A percentile compares a stretch with the other conserved stretches of the same genome.
These are phyloP conservation scores for Spilarctia lutea DNA, from an alignment of 2,888 invertebrate genomes.

Conservation along the genomic window DNA sequence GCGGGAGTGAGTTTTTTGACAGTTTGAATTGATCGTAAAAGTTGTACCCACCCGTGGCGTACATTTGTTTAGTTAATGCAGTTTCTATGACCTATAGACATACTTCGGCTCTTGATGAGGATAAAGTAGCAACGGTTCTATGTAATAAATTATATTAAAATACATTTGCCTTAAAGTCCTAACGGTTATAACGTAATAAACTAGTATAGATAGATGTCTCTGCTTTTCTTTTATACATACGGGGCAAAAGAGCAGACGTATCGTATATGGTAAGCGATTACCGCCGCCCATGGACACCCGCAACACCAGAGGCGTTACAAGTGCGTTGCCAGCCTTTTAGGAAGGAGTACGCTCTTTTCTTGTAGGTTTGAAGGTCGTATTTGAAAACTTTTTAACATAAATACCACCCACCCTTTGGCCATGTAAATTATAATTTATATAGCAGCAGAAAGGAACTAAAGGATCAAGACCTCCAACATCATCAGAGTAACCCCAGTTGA, in stretches of 20 bases:
- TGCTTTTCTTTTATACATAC: too few species aligned
- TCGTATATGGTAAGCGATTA: too few species aligned
- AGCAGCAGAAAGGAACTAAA: too few species aligned
- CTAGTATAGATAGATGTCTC: background rate
- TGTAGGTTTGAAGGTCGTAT: too few species aligned
- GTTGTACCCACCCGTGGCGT: constrained; percentile 50
- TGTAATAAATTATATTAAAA: background rate
- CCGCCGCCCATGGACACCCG: too few species aligned
- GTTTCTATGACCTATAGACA: constrained; percentile 32
- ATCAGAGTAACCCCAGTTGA: background rate
- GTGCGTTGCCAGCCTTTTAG: too few species aligned
- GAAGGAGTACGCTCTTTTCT: too few species aligned
- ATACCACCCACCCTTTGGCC: background rate
- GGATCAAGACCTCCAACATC: too few species aligned
- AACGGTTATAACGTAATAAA: background rate
- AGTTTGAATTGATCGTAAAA: constrained; percentile 56
- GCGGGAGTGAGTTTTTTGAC: constrained; percentile 63
- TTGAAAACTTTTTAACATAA: background rate
- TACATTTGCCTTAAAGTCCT: background rate
- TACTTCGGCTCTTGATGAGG: constrained; percentile 18
- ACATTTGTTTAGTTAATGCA: constrained; percentile 45
- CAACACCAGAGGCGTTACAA: too few species aligned
- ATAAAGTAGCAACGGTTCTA: constrained; percentile 18
- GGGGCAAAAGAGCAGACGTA: too few species aligned
- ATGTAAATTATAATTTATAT: too few species aligned